A percentile compares a stretch with the other conserved stretches of the same genome.
Conservation (phyloP, 2,113 vertebrate species). For the Lophius piscatorius region DNA sequence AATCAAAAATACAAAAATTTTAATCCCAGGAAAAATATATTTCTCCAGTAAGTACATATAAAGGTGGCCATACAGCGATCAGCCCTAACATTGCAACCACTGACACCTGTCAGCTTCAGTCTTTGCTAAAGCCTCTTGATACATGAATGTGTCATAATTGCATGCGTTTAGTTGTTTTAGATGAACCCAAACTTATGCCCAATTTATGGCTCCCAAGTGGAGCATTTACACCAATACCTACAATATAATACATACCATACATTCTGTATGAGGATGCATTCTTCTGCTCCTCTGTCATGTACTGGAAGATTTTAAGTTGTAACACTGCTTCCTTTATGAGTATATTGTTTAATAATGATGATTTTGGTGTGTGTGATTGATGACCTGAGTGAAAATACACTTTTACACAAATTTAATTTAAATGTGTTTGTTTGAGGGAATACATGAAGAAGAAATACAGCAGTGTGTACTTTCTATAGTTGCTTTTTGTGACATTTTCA, state of each 20-base stretch:
- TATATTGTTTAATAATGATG: conserved; percentile 11
- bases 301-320: conserved; percentile 3
- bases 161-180: conserved; percentile 12
- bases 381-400: neutral
- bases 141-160: neutral
- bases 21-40: neutral
- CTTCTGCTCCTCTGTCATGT: conserved; percentile 8
- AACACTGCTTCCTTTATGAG: neutral
- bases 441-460: conserved; percentile 24
- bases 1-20: too few species aligned
- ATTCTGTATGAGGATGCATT: conserved; percentile 9
- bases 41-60: conserved; percentile 2
- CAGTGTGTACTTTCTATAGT: conserved; percentile 19
- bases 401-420: conserved; percentile 22
- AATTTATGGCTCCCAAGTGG: conserved; percentile 11
- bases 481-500: conserved; percentile 4
- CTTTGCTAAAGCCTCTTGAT: neutral
- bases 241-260: conserved; percentile 1
- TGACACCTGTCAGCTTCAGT: conserved; percentile 7
- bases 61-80: conserved; percentile 8
- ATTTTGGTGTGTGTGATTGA: conserved; percentile 9
- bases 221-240: conserved; percentile 24
- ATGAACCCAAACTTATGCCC: neutral
- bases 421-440: conserved; percentile 7
- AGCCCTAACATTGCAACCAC: too few species aligned